Evolutionary conservation across 2,888 invertebrate species (phyloP).

Genomic region (Diaprepes abbreviatus): DNA sequence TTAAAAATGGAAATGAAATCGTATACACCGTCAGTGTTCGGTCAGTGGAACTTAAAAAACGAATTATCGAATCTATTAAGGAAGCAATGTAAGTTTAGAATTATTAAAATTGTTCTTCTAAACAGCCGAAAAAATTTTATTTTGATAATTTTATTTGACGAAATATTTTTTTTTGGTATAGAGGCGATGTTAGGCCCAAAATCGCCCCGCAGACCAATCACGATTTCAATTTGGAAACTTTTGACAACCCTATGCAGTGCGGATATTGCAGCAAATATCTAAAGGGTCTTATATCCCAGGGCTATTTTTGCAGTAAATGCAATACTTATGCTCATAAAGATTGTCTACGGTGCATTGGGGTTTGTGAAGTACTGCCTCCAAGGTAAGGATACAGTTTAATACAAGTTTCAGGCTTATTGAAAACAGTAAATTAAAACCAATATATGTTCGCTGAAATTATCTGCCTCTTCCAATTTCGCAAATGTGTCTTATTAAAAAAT

Average conservation of each 20-base stretch:
- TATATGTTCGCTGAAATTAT: too few species aligned
- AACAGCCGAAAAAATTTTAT: too few species aligned
- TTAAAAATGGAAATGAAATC: slow-evolving; percentile 83
- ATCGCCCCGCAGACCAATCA: slow-evolving; percentile 87
- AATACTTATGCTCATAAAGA: slow-evolving; percentile 88
- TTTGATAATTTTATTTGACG: too few species aligned
- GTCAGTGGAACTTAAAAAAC: slow-evolving; percentile 87
- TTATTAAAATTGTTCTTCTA: too few species aligned
- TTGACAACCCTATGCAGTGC: slow-evolving; percentile 88
- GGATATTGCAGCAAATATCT: slow-evolving; percentile 92
- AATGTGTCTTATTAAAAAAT: too few species aligned
- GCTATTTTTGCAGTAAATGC: slow-evolving; percentile 88
- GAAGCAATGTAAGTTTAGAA: slow-evolving; percentile 91
- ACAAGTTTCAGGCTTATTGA: too few species aligned
- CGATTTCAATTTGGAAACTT: slow-evolving; percentile 87
- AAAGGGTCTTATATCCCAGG: slow-evolving; percentile 90
- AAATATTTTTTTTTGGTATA: slow-evolving; percentile 61
- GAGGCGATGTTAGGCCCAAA: slow-evolving; percentile 89
- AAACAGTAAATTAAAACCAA: too few species aligned
- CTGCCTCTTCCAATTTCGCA: too few species aligned
- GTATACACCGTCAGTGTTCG: slow-evolving; percentile 80
- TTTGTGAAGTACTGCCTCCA: slow-evolving; percentile 69
- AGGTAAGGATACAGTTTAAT: too few species aligned
- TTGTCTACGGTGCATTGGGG: slow-evolving; percentile 87
- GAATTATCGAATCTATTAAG: slow-evolving; percentile 93